Evolutionary conservation across 92 coral and sea anemone genomes (phyloP).

Genomic region (Epizoanthus stellaris): DNA sequence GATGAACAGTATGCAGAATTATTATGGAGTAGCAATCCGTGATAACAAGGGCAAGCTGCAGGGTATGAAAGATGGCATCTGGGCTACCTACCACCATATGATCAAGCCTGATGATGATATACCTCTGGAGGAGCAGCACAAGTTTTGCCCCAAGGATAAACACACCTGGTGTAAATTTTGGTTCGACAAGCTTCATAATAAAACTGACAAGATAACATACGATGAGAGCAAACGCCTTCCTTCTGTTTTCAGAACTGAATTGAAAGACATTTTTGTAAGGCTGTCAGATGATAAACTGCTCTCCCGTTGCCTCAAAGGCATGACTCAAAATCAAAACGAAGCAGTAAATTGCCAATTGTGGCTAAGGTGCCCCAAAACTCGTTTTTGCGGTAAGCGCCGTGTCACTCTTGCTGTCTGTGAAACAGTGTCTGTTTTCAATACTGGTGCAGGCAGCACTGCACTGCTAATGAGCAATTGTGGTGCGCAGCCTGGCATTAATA

Average conservation of each 20-base stretch:
- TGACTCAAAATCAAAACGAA: conserved; percentile 73
- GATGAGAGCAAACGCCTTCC: conserved; percentile 46
- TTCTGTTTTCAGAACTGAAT: conserved; percentile 50
- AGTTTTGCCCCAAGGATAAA: conserved; percentile 2
- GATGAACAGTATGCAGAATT: conserved; percentile 62
- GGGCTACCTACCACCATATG: conserved; percentile 61
- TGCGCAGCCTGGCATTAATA: conserved; percentile 57
- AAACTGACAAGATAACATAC: conserved; percentile 26
- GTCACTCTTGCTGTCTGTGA: conserved; percentile 68
- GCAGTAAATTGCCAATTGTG: conserved; percentile 72
- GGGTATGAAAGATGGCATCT: conserved; percentile 57
- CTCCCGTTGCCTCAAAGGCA: conserved; percentile 55
- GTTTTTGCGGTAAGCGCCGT: conserved; percentile 65
- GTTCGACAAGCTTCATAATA: conserved; percentile 59
- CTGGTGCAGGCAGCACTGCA: conserved; percentile 74
- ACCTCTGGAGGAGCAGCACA: conserved; percentile 41
- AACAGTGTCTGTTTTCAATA: conserved; percentile 70
- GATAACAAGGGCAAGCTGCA: conserved; percentile 51
- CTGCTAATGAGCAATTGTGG: conserved; percentile 60
- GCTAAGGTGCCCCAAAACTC: conserved; percentile 66
- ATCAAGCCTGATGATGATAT: conserved; percentile 28
- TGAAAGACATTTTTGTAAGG: conserved; percentile 40
- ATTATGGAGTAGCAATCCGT: conserved; percentile 54
- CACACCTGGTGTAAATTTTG: conserved; percentile 68
- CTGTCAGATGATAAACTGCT: conserved; percentile 58